Percentiles rank a stretch among this genome's conserved stretches.
These are phyloP conservation scores for Meleagris gallopavo DNA, from an alignment of 2,113 vertebrate genomes.

Conservation along the genomic window DNA sequence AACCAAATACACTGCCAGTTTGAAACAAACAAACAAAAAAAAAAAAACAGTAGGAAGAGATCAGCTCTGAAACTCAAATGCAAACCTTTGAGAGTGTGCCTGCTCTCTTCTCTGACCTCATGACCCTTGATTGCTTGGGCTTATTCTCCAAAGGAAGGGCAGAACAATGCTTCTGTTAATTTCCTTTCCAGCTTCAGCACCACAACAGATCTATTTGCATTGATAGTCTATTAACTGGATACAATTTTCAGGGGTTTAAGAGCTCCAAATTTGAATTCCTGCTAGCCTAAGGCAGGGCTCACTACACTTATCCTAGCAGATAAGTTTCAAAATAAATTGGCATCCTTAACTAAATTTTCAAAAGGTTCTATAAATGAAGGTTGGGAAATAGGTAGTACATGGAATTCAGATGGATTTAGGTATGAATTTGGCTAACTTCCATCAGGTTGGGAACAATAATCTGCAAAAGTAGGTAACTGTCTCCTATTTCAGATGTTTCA, in stretches of 20 bases:
- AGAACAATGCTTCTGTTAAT: not conserved
- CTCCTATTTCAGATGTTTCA: not conserved
- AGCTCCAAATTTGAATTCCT: not conserved
- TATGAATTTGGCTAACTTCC: not conserved
- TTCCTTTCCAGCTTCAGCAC: not conserved
- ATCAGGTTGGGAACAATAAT: not conserved
- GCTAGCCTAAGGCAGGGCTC: not conserved
- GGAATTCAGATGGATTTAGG: not conserved
- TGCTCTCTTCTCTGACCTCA: not conserved
- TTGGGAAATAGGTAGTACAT: not conserved
- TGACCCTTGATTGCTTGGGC: not conserved
- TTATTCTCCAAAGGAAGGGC: not conserved
- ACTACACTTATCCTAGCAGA: not conserved
- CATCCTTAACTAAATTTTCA: not conserved
- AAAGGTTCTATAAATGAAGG: not conserved
- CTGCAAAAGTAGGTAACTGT: not conserved
- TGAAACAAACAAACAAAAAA: not conserved
- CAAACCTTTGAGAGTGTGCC: not conserved
- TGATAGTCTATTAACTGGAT: rapidly evolving
- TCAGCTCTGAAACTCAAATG: not conserved
- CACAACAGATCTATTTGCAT: not conserved
- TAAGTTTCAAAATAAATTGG: not conserved
- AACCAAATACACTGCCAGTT: not conserved
- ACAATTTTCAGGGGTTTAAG: not conserved
- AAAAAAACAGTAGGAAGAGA: not conserved